phyloP scores from a whole-genome alignment of 1,140 invertebrate species.

The Zaprionus gabonicus region DNA sequence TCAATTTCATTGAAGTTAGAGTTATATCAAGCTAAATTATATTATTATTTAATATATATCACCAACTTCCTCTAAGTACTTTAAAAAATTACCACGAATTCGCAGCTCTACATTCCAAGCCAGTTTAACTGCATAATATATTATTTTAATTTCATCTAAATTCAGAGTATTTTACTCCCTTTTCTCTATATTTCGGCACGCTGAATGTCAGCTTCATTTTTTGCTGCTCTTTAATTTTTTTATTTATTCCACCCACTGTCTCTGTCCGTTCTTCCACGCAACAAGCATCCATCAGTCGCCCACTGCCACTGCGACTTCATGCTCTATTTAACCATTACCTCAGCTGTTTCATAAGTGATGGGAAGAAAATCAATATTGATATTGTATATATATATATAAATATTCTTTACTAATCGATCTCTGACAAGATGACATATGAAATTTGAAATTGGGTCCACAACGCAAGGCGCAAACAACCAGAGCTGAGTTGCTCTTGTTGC shows the following conservation, averaged over 20 bases:
- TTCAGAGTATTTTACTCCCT: too few relatives aligned
- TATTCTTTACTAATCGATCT: conserved; percentile 69
- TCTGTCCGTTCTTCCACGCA: background rate
- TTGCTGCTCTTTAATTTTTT: background rate
- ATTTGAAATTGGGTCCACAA: conserved; percentile 67
- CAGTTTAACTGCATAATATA: too few relatives aligned
- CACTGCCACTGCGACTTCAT: background rate
- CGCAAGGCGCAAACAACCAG: background rate
- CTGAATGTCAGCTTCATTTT: background rate
- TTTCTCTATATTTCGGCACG: too few relatives aligned
- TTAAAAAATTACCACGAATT: too few relatives aligned
- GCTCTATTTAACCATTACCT: background rate
- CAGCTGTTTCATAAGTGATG: background rate
- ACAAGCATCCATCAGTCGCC: background rate
- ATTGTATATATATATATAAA: conserved; percentile 39
- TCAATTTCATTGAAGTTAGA: too few relatives aligned
- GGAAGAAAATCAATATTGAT: background rate
- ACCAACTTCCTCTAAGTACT: too few relatives aligned
- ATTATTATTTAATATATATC: too few relatives aligned
- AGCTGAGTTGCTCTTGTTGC: conserved; percentile 18
- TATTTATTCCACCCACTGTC: background rate
- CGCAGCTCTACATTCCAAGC: too few relatives aligned
- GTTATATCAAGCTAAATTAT: too few relatives aligned
- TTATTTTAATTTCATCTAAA: too few relatives aligned
- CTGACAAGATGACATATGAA: conserved; percentile 78